Evolutionary conservation across 2,113 vertebrate species (phyloP).

Genomic region (Passer domesticus): DNA sequence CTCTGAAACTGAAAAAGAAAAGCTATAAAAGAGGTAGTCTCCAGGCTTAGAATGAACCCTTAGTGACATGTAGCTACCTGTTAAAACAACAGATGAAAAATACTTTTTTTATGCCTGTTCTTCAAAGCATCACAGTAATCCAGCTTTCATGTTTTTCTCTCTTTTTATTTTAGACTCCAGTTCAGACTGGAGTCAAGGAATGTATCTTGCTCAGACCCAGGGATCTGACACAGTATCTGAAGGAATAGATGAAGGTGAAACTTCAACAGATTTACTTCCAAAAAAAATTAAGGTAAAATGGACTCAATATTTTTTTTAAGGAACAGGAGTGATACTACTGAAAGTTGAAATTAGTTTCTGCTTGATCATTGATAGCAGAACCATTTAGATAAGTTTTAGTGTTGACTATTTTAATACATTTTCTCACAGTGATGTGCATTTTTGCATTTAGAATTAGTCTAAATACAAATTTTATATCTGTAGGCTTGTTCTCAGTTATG

Average conservation of each 20-base stretch:
- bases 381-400: neutral
- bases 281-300: slow-evolving; percentile 88
- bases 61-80: neutral
- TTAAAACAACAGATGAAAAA: slow-evolving; percentile 1
- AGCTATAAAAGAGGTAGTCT: neutral
- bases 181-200: slow-evolving; percentile 90
- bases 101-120: neutral
- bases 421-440: neutral
- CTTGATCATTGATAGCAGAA: neutral
- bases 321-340: neutral
- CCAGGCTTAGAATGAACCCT: neutral
- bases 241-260: slow-evolving; percentile 80
- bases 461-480: neutral
- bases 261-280: slow-evolving; percentile 80
- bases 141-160: slow-evolving; percentile 29
- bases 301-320: neutral
- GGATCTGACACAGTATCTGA: slow-evolving; percentile 81
- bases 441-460: neutral
- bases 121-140: slow-evolving; percentile 16
- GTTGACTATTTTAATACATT: neutral
- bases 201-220: slow-evolving; percentile 78
- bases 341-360: neutral
- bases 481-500: neutral
- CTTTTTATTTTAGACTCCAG: slow-evolving; percentile 83
- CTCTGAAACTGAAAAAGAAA: slow-evolving; percentile 11